These are phyloP conservation scores for Eulemur rubriventer DNA, from an alignment of 2,797 vertebrate genomes.

Conservation along the genomic window DNA sequence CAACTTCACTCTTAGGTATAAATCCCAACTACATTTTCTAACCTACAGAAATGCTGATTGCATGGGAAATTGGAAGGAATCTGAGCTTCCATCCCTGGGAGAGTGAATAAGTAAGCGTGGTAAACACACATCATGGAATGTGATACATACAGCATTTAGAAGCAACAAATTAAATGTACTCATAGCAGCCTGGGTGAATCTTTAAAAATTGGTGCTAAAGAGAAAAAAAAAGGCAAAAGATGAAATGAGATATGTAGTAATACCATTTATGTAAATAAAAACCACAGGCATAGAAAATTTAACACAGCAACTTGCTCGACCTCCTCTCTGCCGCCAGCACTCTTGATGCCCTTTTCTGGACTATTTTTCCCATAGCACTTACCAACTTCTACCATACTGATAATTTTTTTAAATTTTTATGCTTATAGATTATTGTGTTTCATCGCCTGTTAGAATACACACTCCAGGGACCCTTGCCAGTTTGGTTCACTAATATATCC, in stretches of 20 bases:
- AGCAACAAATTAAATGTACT: not conserved
- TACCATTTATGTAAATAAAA: not conserved
- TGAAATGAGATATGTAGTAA: slow-evolving; percentile 1
- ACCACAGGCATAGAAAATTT: not conserved
- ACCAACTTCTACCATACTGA: not conserved
- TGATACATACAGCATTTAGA: not conserved
- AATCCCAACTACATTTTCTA: not conserved
- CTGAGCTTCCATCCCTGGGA: not conserved
- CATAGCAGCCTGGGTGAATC: not conserved
- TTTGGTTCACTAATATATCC: not conserved
- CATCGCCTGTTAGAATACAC: not conserved
- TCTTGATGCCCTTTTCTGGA: not conserved
- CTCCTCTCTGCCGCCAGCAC: not conserved
- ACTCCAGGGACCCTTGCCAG: not conserved
- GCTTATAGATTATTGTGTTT: not conserved
- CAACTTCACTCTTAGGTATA: not conserved
- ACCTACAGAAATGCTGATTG: not conserved
- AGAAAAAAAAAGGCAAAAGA: not conserved
- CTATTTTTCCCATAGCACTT: not conserved
- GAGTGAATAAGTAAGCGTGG: not conserved
- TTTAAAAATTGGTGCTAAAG: not conserved
- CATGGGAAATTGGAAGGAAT: not conserved
- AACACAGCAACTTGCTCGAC: not conserved
- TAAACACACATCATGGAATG: not conserved
- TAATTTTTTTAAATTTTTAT: not conserved